Percentiles rank a stretch among this genome's conserved stretches.
phyloP scores from a whole-genome alignment of 2,113 vertebrate species.

The Centropus bengalensis region DNA sequence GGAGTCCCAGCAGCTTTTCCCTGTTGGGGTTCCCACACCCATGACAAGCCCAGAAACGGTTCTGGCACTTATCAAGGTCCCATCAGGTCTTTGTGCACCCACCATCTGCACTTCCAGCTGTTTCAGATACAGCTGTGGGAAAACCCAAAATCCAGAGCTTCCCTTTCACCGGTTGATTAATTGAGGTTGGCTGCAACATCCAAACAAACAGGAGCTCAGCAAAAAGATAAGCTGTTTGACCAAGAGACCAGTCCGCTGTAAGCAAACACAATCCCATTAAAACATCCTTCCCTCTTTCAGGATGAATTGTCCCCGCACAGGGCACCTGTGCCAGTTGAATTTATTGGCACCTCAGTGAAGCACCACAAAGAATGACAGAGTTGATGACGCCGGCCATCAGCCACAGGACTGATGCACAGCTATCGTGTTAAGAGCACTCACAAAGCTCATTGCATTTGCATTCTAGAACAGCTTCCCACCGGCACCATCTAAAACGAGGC shows the following conservation, averaged over 20 bases:
- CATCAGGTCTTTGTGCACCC: not conserved
- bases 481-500: accelerated
- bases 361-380: not conserved
- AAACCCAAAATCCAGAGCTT: not conserved
- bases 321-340: not conserved
- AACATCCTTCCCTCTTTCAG: not conserved
- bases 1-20: not conserved
- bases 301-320: not conserved
- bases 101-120: not conserved
- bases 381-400: accelerated
- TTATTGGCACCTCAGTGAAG: not conserved
- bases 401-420: not conserved
- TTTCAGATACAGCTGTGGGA: not conserved
- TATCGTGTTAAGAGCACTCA: not conserved
- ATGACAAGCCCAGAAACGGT: not conserved
- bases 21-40: not conserved
- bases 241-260: not conserved
- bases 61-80: accelerated
- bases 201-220: not conserved
- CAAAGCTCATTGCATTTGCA: not conserved
- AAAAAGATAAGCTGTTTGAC: not conserved
- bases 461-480: not conserved
- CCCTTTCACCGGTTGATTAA: not conserved
- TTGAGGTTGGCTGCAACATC: not conserved
- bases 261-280: not conserved